phyloP scores from a whole-genome alignment of 2,888 invertebrate species.

The Athalia circularis region DNA sequence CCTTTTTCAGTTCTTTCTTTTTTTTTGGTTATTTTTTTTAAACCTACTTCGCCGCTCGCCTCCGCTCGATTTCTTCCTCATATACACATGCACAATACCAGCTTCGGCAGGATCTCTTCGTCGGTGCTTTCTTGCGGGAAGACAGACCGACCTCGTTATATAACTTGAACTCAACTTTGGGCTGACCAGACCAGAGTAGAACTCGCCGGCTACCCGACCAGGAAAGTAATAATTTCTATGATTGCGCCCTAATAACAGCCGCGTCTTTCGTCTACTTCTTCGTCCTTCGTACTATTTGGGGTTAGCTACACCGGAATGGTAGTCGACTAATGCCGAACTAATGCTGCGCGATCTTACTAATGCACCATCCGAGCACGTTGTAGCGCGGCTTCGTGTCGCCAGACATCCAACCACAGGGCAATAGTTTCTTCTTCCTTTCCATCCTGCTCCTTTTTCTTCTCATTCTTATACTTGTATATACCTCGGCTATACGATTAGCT shows the following conservation, averaged over 20 bases:
- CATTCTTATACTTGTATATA: neutral
- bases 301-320: constrained; percentile 13
- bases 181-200: constrained; percentile 39
- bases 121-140: neutral
- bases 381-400: constrained; percentile 55
- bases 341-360: constrained; percentile 55
- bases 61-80: neutral
- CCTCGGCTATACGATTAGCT: constrained; percentile 62
- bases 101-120: neutral
- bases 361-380: constrained; percentile 51
- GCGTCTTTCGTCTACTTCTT: constrained; percentile 33
- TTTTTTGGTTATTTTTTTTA: neutral
- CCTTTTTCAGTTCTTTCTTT: neutral
- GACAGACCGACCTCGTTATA: constrained; percentile 29
- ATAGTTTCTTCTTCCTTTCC: neutral
- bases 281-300: neutral
- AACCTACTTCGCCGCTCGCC: neutral
- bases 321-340: constrained; percentile 42
- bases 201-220: constrained; percentile 25
- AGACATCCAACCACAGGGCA: constrained; percentile 43
- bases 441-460: neutral
- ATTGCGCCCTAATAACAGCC: constrained; percentile 65
- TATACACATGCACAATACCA: neutral
- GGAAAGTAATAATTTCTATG: constrained; percentile 65
- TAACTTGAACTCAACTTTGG: constrained; percentile 32